Base-by-base conservation (phyloP, 2,113 vertebrate species). In the Marcusenius ussheri region DNA sequence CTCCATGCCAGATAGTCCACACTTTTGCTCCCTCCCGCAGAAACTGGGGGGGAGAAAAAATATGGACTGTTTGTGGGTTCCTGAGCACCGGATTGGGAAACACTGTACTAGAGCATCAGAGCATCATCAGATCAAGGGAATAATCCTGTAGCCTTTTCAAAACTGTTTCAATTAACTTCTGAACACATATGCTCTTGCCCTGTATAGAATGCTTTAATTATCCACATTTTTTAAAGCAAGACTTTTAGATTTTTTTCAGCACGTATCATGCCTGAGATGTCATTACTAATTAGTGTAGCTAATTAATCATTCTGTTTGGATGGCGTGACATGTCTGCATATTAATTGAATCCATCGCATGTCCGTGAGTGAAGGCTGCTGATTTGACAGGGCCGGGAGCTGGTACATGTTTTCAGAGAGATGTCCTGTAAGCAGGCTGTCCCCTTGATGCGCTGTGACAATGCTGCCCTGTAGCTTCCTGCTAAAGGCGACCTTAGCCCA, bases 211-310 rank as follows among this genome's bases (percentile, higher is more conserved):
- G 21, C 39, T n/a, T 84, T 11, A 11, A 47, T 84, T 84, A 45
- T 10, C 19, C 35, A 35, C 9, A 10, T 9, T 24, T n/a, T 46
- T 84, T 47, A 45, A 42, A 80, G 5, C 74, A 80, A 42, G 35
- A 17, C 0, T 47, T 84, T 21, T 3, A 46, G 45, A 47, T 46
- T 46, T 24, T 83, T 83, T 58, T 92, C 89, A 87, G 31, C 42
- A 90, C 47, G 89, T 90, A 88, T 91, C 90, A 90, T 90, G 90
- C 91, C 70, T 92, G 89, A 91, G 45, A 66, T 91, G 87, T 74
- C 87, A 88, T 84, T 89, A 89, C 80, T 92, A 91, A 89, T 74
- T 90, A 74, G 53, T 50, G 58, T 53, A 85, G 86, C 83, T 90
- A 87, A 86, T 90, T 86, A 89, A 90, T 53, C 56, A 66, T 89